Percentiles rank a stretch among this genome's conserved stretches.
Conservation (phyloP, 2,888 invertebrate species). For the Polia nebulosa region DNA sequence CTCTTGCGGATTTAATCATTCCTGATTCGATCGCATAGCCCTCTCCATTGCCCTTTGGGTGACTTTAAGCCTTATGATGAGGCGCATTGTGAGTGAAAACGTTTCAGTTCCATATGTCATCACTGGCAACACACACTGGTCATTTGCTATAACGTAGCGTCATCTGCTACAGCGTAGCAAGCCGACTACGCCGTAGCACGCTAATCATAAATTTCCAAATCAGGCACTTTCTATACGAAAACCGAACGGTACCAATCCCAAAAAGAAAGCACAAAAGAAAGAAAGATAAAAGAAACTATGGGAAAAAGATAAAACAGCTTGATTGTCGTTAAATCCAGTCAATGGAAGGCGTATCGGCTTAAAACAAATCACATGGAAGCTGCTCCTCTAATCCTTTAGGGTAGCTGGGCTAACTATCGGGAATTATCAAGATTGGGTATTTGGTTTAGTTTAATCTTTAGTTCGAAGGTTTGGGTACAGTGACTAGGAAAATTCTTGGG, state of each 20-base stretch:
- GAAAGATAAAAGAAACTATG: constrained; percentile 23
- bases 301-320: constrained; percentile 36
- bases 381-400: constrained; percentile 37
- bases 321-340: constrained; percentile 33
- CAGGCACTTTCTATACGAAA: neutral
- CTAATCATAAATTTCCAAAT: neutral
- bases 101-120: too few relatives aligned
- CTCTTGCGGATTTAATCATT: too few relatives aligned
- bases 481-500: neutral
- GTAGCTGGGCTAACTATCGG: constrained; percentile 24
- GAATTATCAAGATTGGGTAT: constrained; percentile 32
- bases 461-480: neutral
- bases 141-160: constrained; percentile 7
- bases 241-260: neutral
- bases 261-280: constrained; percentile 9
- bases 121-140: too few relatives aligned
- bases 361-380: constrained; percentile 54
- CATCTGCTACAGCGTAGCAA: neutral
- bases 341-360: constrained; percentile 36
- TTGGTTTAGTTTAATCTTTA: constrained; percentile 7
- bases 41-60: too few relatives aligned
- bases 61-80: too few relatives aligned
- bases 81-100: too few relatives aligned
- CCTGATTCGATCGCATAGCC: too few relatives aligned
- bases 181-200: constrained; percentile 15